Base-by-base conservation (phyloP, 2,888 invertebrate species). In the Onchidella celtica region DNA sequence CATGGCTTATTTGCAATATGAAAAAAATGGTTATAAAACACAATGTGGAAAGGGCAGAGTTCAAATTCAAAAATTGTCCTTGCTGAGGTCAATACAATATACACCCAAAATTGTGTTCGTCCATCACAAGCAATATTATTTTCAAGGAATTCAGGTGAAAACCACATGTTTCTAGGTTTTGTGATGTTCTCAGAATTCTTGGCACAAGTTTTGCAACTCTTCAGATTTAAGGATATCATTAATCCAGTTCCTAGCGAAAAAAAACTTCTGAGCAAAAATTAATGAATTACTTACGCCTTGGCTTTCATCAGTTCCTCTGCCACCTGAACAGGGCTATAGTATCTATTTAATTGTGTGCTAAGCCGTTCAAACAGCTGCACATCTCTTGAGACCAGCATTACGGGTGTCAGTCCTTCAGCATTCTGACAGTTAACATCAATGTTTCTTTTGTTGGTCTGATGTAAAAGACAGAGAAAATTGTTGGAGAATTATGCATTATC, bases 381-480 rank as follows among this genome's bases (percentile, higher is more conserved):
- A 83, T 92, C 92, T 59, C 92, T 70, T 0, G 90, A 87, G 4
- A 90, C 91, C 68, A 93, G 87, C 85, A 92, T 87, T 38, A 93
- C 80, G 2, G 92, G 91, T 0, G 92, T 92, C 68, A 90, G 86
- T 0, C 92, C 92, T 57, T 93, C 92, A 4, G 86, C 86, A 85
- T 92, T 93, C 78, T 88, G 87, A 77, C 91, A 92, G 86, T 92
- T 90, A 68, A 92, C 90, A 83, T 92, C 90, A 17, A 90, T 70
- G 14, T 88, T 87, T 72, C 88, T 88, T 74, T 87, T 87, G 70
- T 90, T 88, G 65, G 47, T 47, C 34, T 72, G 55, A 55, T 72
- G 72, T 55, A 24, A 38, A 38, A 27, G 2, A 38, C 6, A 74
- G 38, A n/a, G n/a, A n/a, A n/a, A n/a, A n/a, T n/a, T n/a, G n/a